Evolutionary conservation across 2,113 vertebrate species (phyloP), one percentile per base, ranked within the genome.

Genomic region (Hipposideros armiger): DNA sequence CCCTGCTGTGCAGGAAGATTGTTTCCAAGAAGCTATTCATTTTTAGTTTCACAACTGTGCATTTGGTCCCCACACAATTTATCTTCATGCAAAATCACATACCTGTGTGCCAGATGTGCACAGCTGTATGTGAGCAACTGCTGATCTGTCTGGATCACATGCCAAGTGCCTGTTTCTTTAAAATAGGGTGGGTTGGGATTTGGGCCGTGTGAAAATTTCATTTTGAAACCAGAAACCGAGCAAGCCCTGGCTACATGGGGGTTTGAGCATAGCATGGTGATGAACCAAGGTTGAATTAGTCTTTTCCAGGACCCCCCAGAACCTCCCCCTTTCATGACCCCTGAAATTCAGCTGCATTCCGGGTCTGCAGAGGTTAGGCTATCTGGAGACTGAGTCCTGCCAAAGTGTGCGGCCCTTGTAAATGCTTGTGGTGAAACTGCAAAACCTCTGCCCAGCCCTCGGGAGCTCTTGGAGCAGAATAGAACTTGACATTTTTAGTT

Each of bases 21-120:
- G 97, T 96, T 94, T 97, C 97, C 97, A 98, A 98, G 95, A 96
- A 97, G 95, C 96, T 60, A 97, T 97, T 97, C 97, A 95, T 97
- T 98, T 97, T 95, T 96, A 96, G 95, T 96, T 97, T 97, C 96
- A 97, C 97, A 96, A 97, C 97, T 95, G 96, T 85, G 96, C 87
- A 19, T 95, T 97, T 90, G 96, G 97, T 98, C 97, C 96, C 97
- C 91, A 95, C 95, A 97, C 97, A 97, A 97, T 98, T 95, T 97
- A 97, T 98, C 97, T 98, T 97, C 97, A 84, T 92, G 95, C 94
- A 58, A 30, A 96, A 96, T 97, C 97, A 64, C 96, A 97, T 98
- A 98, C 97, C 97, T 98, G 97, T 87, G 96, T 93, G 95, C 97
- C 97, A 98, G 97, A 98, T 98, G 97, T 98, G 96, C 97, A 97